A percentile compares a stretch with the other conserved stretches of the same genome.
phyloP scores from a whole-genome alignment of 2,888 invertebrate genomes.

The Tigriopus californicus region DNA sequence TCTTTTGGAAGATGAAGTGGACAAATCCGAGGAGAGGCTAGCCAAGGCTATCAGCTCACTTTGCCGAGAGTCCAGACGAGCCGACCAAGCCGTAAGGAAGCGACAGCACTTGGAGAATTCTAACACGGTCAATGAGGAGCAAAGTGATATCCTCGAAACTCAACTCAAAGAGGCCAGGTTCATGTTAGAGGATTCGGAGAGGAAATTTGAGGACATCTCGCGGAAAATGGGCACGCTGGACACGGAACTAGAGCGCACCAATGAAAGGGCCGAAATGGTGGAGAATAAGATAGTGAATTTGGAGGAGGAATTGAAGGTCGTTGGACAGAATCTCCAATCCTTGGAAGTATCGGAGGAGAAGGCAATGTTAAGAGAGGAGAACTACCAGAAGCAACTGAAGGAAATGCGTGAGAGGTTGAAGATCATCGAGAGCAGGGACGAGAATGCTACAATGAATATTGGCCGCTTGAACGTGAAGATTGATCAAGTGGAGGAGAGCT shows the following conservation, averaged over 20 bases:
- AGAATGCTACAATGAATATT: constrained; percentile 16
- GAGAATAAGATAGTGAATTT: constrained; percentile 10
- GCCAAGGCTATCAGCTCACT: constrained; percentile 13
- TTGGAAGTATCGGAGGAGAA: constrained; percentile 15
- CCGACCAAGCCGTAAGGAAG: constrained; percentile 14
- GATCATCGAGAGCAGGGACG: constrained; percentile 8
- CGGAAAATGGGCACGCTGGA: constrained; percentile 14
- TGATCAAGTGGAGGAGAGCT: constrained; percentile 14
- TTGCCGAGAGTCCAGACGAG: constrained; percentile 9
- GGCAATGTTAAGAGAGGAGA: constrained; percentile 3
- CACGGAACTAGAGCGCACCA: constrained; percentile 11
- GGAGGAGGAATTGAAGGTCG: constrained; percentile 11
- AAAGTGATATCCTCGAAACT: constrained; percentile 8
- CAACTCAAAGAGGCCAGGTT: constrained; percentile 10
- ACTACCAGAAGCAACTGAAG: constrained; percentile 9
- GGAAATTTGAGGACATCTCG: constrained; percentile 13
- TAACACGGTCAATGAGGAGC: constrained; percentile 10
- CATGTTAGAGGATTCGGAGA: constrained; percentile 14
- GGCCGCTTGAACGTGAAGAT: constrained; percentile 10
- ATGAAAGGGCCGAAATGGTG: constrained; percentile 11
- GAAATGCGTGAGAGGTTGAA: constrained; percentile 4
- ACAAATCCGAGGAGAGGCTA: constrained; percentile 10
- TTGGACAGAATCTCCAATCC: constrained; percentile 16
- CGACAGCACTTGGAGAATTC: constrained; percentile 11
- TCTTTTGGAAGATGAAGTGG: constrained; percentile 15